A percentile compares a stretch with the other conserved stretches of the same genome.
Evolutionary conservation across 2,797 vertebrate species (phyloP).

Genomic region (Melanotaenia boesemani): DNA sequence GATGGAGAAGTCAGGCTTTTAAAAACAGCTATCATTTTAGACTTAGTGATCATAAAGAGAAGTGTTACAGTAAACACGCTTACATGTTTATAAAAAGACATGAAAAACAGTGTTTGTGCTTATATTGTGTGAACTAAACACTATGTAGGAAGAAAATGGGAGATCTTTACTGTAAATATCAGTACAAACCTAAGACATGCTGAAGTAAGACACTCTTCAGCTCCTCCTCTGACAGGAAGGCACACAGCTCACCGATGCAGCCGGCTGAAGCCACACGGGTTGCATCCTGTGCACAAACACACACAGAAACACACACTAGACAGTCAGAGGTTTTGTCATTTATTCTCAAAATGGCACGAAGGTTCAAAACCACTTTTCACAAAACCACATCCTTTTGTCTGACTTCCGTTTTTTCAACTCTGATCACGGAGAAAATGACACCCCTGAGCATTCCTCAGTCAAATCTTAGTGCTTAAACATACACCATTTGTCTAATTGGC

Average conservation of each 20-base stretch:
- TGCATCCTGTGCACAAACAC: slow-evolving; percentile 85
- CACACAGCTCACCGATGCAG: slow-evolving; percentile 94
- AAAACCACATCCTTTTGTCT: slow-evolving; percentile 78
- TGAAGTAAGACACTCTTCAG: slow-evolving; percentile 88
- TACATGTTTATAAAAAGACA: background rate
- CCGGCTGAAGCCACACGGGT: slow-evolving; percentile 96
- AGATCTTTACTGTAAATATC: background rate
- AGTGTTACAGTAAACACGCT: background rate
- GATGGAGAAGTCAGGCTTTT: background rate
- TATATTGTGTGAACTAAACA: background rate
- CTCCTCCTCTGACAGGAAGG: slow-evolving; percentile 95
- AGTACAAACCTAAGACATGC: slow-evolving; percentile 89
- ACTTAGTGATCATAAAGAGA: background rate
- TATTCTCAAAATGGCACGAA: slow-evolving; percentile 30
- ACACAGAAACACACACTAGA: slow-evolving; percentile 21
- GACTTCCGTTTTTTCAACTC: slow-evolving; percentile 60
- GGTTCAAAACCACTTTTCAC: slow-evolving; percentile 53
- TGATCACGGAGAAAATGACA: slow-evolving; percentile 44
- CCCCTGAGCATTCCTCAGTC: slow-evolving; percentile 8
- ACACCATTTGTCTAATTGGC: background rate
- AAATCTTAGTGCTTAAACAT: background rate
- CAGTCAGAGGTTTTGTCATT: slow-evolving; percentile 30
- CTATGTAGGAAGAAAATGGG: background rate
- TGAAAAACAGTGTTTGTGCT: background rate
- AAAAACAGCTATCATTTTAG: background rate